Conservation (phyloP, 2,888 invertebrate species). For the Patella caerulea region DNA sequence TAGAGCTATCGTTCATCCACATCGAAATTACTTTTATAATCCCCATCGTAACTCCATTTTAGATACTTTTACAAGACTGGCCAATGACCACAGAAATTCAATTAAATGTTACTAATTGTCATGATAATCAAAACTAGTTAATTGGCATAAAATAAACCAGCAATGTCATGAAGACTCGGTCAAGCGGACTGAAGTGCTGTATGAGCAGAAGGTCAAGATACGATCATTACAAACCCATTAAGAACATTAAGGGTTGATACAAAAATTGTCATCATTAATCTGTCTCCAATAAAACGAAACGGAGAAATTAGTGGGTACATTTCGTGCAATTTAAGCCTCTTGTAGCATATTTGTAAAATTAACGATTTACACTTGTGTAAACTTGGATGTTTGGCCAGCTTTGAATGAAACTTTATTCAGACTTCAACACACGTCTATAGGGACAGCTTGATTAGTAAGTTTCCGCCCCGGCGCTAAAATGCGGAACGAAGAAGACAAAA, state of each 20-base stretch:
- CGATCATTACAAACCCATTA: slow-evolving; percentile 2
- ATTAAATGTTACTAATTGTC: not conserved
- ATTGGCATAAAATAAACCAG: not conserved
- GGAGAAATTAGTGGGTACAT: slow-evolving; percentile 17
- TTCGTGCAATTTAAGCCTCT: slow-evolving; percentile 21
- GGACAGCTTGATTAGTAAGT: slow-evolving; percentile 14
- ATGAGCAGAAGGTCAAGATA: not conserved
- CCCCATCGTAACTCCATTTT: too few species aligned
- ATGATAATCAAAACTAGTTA: not conserved
- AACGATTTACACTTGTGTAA: slow-evolving; percentile 29
- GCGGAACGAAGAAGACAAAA: slow-evolving; percentile 22
- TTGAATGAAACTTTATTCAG: slow-evolving; percentile 13
- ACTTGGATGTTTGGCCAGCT: slow-evolving; percentile 8
- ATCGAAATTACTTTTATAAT: too few species aligned
- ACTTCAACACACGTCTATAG: slow-evolving; percentile 1
- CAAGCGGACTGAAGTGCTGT: not conserved
- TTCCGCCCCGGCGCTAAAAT: slow-evolving; percentile 19
- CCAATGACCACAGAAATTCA: not conserved
- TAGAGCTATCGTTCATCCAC: too few species aligned
- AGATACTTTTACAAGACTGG: too few species aligned
- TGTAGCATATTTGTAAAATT: slow-evolving; percentile 16
- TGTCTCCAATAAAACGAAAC: slow-evolving; percentile 4
- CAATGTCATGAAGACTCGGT: not conserved
- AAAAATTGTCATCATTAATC: slow-evolving; percentile 5
- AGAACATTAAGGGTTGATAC: not conserved